Evolutionary conservation across 2,113 vertebrate species (phyloP), one percentile per base, ranked within the genome.

Genomic region (Laticauda laticaudata): DNA sequence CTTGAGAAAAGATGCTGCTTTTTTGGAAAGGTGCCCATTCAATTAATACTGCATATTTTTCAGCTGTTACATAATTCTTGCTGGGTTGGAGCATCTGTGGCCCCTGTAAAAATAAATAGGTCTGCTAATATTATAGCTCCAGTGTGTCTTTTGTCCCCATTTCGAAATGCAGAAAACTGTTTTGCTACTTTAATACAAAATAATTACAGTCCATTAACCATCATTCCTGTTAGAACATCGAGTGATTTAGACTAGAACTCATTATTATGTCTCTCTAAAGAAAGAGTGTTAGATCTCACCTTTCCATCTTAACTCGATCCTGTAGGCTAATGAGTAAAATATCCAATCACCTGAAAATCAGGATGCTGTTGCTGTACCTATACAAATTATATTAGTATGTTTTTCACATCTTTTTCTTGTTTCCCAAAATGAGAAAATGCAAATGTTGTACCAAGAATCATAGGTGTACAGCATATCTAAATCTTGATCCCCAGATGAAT

Each of bases 381-480:
- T 96, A 96, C 95, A 94, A 91, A 96, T 95, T 93, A 94, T 95
- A 96, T 95, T 94, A 94, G 93, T 96, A 96, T 97, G 95, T 64
- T 96, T 94, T 96, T 95, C 94, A 96, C 97, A 98, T 98, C 97
- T 98, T 96, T 95, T 95, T 96, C 98, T 97, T 98, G 95, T 95
- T 92, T 5, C 92, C 5, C 96, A 97, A 98, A 98, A 98, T 98
- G 97, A 98, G 96, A 97, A 98, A 97, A 98, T 98, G 98, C 98
- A 98, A 98, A 98, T 97, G 87, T 96, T 91, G 96, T 94, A 95
- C 95, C 94, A 96, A 97, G 95, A 95, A 94, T 94, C 92, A 29
- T 81, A 94, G 97, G 93, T 95, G 97, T 95, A 92, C 96, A 96
- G 97, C 96, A 96, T 94, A 97, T 97, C 97, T 98, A 98, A 98